Percentiles rank a stretch among this genome's conserved stretches.
Evolutionary conservation across 2,113 vertebrate species (phyloP).

Genomic region (Xiphophorus maculatus): DNA sequence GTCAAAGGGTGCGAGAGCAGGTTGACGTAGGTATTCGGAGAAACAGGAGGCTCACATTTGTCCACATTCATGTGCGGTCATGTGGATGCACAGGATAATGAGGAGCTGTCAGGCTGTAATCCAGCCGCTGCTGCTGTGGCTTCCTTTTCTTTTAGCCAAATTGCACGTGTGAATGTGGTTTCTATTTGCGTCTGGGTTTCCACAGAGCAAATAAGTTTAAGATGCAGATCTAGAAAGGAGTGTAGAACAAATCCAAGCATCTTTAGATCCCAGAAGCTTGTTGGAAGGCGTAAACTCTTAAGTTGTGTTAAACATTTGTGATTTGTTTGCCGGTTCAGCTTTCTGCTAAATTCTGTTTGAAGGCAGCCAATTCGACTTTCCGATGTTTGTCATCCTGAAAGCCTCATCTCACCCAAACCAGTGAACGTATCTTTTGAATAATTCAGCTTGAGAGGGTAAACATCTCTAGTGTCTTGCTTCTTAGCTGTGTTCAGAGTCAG

Average conservation of each 20-base stretch:
- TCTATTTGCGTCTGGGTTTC: background rate
- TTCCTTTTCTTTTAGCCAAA: background rate
- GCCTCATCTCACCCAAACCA: background rate
- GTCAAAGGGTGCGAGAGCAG: background rate
- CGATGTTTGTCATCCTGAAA: background rate
- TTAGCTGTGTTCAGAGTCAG: background rate
- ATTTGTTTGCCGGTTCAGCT: background rate
- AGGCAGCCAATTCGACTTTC: background rate
- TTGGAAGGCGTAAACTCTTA: conserved; percentile 1
- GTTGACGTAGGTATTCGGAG: background rate
- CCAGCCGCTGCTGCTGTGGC: conserved; percentile 31
- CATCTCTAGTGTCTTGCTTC: background rate
- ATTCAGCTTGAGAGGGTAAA: background rate
- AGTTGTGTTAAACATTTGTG: too few species aligned
- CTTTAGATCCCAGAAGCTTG: background rate
- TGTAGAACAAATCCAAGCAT: background rate
- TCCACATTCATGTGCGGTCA: background rate
- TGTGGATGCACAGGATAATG: conserved; percentile 32
- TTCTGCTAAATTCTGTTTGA: background rate
- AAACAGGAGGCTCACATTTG: background rate
- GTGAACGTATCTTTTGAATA: background rate
- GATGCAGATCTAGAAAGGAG: background rate
- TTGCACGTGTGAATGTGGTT: background rate
- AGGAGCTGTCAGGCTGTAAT: conserved; percentile 33
- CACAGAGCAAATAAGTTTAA: background rate